Evolutionary conservation across 1,140 invertebrate species (phyloP), one percentile per base, ranked within the genome.

Genomic region (Drosophila ironensis): DNA sequence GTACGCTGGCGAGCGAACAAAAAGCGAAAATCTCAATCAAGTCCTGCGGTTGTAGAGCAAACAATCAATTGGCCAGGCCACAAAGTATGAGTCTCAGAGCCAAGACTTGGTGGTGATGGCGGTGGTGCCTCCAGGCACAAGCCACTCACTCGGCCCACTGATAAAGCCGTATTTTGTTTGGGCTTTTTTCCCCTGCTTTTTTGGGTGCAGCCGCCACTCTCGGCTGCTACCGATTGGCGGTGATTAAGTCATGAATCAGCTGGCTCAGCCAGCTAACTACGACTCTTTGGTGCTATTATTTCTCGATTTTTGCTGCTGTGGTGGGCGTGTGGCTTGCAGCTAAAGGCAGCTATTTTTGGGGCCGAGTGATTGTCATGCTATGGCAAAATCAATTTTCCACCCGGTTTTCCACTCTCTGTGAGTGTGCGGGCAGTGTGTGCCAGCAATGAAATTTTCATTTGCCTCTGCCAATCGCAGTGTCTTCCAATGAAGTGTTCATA

Each of bases 161-260:
- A 82, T 82, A 82, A 72, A 82, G 78, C 47, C 53, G 78, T 77
- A 48, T 54, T 46, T 45, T 59, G 16, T 24, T 25, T 40, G 38
- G 28, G 20, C 5, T 22, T 22, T 22, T 22, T 2, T 2, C 20
- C 20, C 5, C 20, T 2, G 20, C 20, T 33, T 52, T 78, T 80
- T 82, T 72, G 73, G 78, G 69, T 77, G 76, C 76, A 80, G 74
- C 54, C 38, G 66, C n/a, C n/a, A n/a, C n/a, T n/a, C 51, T 45
- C 57, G 67, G 51, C 63, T 56, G 50, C 78, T 82, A 82, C 78
- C 80, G 78, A 82, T 84, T 73, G 78, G 37, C 64, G 51, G 69
- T 84, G 78, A 82, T 82, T 82, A 82, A 82, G 81, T 69, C 80
- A 86, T 86, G 80, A 87, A 86, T 86, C 80, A 86, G 74, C 51